phyloP scores from a whole-genome alignment of 2,888 invertebrate genomes.

The Miltochrista miniata region DNA sequence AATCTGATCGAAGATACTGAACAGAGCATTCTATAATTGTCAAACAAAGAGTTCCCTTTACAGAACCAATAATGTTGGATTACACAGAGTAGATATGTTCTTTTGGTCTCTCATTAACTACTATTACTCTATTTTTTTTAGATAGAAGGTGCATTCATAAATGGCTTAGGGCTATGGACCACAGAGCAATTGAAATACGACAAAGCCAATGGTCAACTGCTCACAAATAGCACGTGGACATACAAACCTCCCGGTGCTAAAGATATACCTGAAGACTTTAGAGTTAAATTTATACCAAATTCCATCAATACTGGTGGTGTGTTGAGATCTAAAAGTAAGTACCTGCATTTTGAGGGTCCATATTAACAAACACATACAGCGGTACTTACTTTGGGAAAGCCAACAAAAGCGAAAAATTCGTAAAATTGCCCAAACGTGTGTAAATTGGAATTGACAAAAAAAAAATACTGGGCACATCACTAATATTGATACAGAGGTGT shows the following conservation, averaged over 20 bases:
- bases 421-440: too few relatives aligned
- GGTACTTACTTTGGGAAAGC: too few relatives aligned
- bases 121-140: conserved; percentile 23
- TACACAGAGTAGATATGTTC: too few relatives aligned
- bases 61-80: too few relatives aligned
- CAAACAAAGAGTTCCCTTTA: too few relatives aligned
- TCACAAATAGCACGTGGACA: conserved; percentile 89
- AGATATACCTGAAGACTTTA: conserved; percentile 88
- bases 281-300: conserved; percentile 85
- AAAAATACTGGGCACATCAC: too few relatives aligned
- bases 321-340: conserved; percentile 86
- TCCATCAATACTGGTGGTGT: conserved; percentile 85
- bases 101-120: background rate
- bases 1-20: too few relatives aligned
- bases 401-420: too few relatives aligned
- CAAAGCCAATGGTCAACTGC: conserved; percentile 80
- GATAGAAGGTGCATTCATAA: conserved; percentile 89
- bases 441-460: too few relatives aligned
- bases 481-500: too few relatives aligned
- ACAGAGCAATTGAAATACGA: conserved; percentile 86
- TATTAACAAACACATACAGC: too few relatives aligned
- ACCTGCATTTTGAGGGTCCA: background rate
- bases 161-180: conserved; percentile 89
- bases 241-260: conserved; percentile 88
- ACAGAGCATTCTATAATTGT: too few relatives aligned